These are phyloP conservation scores for Leptestheria dahalacensis DNA, from an alignment of 1,140 invertebrate species.

Conservation along the genomic window DNA sequence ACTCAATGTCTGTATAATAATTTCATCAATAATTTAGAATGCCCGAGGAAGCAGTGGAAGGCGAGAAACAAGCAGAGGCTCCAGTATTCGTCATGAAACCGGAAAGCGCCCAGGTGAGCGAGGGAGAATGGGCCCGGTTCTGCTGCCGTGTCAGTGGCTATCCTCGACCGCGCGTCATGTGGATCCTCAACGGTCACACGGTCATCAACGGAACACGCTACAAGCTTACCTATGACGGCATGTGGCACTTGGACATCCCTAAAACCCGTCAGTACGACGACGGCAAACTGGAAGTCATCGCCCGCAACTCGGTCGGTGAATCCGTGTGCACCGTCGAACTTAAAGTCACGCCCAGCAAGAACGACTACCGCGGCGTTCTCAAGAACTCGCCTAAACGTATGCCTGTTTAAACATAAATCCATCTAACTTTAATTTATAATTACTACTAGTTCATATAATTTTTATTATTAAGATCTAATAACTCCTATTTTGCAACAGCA, in stretches of 20 bases:
- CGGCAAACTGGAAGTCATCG: slow-evolving; percentile 83
- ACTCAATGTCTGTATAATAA: background rate
- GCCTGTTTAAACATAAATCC: slow-evolving; percentile 23
- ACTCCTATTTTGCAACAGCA: slow-evolving; percentile 36
- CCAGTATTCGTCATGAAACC: slow-evolving; percentile 86
- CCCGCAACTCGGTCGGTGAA: slow-evolving; percentile 81
- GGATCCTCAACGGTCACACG: slow-evolving; percentile 89
- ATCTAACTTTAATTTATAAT: background rate
- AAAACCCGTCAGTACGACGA: slow-evolving; percentile 91
- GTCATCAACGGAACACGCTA: slow-evolving; percentile 86
- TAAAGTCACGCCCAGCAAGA: slow-evolving; percentile 77
- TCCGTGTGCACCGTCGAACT: slow-evolving; percentile 71
- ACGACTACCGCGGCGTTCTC: slow-evolving; percentile 86
- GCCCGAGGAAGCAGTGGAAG: slow-evolving; percentile 56
- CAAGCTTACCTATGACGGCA: slow-evolving; percentile 90
- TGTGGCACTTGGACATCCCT: slow-evolving; percentile 94
- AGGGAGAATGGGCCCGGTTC: slow-evolving; percentile 88
- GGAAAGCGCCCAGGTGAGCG: slow-evolving; percentile 68
- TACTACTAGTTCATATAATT: background rate
- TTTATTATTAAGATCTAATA: background rate
- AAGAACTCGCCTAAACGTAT: slow-evolving; percentile 92
- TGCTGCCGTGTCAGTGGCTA: slow-evolving; percentile 50
- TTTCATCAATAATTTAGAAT: slow-evolving; percentile 33
- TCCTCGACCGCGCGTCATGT: slow-evolving; percentile 87
- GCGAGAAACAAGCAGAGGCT: slow-evolving; percentile 53